phyloP scores from a whole-genome alignment of 2,888 invertebrate genomes.

The Heterodera filipjevi region DNA sequence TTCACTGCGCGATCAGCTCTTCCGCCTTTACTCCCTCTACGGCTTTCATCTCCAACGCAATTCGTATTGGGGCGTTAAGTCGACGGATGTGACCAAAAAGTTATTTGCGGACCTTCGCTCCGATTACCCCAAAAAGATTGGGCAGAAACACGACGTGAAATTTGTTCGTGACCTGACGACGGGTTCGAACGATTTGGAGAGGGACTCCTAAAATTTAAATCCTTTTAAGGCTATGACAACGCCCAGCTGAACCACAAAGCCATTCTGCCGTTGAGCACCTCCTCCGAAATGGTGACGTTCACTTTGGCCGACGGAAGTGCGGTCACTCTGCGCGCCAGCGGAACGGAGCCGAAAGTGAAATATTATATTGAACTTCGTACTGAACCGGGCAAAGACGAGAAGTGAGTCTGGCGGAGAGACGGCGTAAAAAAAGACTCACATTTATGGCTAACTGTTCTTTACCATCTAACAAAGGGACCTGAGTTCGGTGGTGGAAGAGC shows the following conservation, averaged over 20 bases:
- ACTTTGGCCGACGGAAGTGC: slow-evolving; percentile 81
- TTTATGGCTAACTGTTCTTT: too few species aligned
- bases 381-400: slow-evolving; percentile 57
- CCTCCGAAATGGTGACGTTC: slow-evolving; percentile 90
- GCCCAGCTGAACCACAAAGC: slow-evolving; percentile 76
- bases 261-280: slow-evolving; percentile 68
- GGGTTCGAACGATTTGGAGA: slow-evolving; percentile 65
- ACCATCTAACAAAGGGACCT: too few species aligned
- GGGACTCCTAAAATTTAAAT: background rate
- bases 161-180: slow-evolving; percentile 85
- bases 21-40: slow-evolving; percentile 79
- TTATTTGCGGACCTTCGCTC: slow-evolving; percentile 55
- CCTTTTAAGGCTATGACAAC: slow-evolving; percentile 74
- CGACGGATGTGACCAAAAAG: slow-evolving; percentile 54
- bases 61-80: slow-evolving; percentile 76
- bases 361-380: slow-evolving; percentile 85
- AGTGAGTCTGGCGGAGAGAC: slow-evolving; percentile 31
- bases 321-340: slow-evolving; percentile 88
- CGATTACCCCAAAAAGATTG: slow-evolving; percentile 67
- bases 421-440: slow-evolving; percentile 4
- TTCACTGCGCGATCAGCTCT: slow-evolving; percentile 71
- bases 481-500: slow-evolving; percentile 48
- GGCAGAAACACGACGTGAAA: slow-evolving; percentile 68
- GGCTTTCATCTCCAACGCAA: slow-evolving; percentile 86
- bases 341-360: slow-evolving; percentile 99